Conservation (phyloP, 2,888 invertebrate genomes). For the Villa cingulata region DNA sequence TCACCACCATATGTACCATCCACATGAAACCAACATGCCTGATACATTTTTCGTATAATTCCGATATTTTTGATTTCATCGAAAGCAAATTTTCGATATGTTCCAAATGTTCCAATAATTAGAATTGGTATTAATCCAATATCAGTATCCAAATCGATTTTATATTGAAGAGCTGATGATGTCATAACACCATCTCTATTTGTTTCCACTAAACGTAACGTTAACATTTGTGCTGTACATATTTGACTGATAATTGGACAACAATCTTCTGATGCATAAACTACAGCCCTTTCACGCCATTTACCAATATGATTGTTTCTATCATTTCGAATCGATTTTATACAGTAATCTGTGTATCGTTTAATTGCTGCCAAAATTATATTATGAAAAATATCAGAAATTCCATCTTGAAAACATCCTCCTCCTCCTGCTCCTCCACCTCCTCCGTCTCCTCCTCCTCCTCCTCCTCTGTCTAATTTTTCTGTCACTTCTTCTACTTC, state of each 20-base stretch:
- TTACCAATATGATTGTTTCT: too few relatives aligned
- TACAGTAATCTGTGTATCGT: constrained; percentile 21
- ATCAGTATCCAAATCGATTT: constrained; percentile 50
- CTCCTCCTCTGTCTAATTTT: too few relatives aligned
- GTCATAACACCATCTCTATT: constrained; percentile 47
- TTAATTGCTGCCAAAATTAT: constrained; percentile 54
- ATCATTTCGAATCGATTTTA: background rate
- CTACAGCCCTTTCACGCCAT: constrained; percentile 34
- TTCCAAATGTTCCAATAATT: constrained; percentile 60
- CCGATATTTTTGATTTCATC: constrained; percentile 61
- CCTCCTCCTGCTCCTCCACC: too few relatives aligned
- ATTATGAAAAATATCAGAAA: constrained; percentile 61
- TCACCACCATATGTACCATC: constrained; percentile 71
- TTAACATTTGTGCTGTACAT: constrained; percentile 51
- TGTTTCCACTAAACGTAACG: constrained; percentile 49
- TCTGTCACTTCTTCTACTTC: too few relatives aligned
- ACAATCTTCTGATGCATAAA: constrained; percentile 49
- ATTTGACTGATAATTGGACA: constrained; percentile 58
- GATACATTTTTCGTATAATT: constrained; percentile 43
- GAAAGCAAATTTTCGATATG: constrained; percentile 62
- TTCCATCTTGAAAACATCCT: constrained; percentile 62
- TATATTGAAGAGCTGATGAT: constrained; percentile 41
- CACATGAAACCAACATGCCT: constrained; percentile 59
- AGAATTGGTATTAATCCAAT: constrained; percentile 61
- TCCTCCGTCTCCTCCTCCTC: too few relatives aligned